Evolutionary conservation across 2,797 vertebrate genomes (phyloP), one percentile per base, ranked within the genome.

Genomic region (Neosilurus hyrtlii): DNA sequence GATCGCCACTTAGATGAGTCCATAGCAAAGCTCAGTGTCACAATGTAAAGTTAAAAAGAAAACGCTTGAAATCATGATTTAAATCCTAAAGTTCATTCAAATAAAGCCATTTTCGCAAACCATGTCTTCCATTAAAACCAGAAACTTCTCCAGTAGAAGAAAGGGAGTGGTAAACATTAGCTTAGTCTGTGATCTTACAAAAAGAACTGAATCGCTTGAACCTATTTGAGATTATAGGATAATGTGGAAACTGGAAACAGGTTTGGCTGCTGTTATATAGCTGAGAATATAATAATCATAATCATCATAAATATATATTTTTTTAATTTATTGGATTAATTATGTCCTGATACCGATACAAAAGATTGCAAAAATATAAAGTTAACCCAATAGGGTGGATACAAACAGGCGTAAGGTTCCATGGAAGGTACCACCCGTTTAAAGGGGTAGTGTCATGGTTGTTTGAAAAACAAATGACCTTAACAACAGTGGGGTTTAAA

Each of bases 101-200:
- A 37, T 12, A 49, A 49, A 49, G 22, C 37, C 20, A 4, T 71
- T 51, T 71, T 12, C 12, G 22, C 11, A 71, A 26, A 30, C 26
- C 8, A 24, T 16, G 52, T 16, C 15, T 54, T 30, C 49, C 0
- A 18, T 9, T 26, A 54, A 73, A 54, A 73, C 54, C 15, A 18
- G 15, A 30, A 56, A 57, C 52, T 12, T 56, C 18, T 15, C 26
- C 9, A 10, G 26, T 35, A 66, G 7, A 14, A 63, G n/a, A 16
- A 9, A 18, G 2, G 18, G 16, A 4, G 22, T 26, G 70, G 24
- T 52, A 9, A 15, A 16, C 49, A 52, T 52, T 15, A 72, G 22
- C 22, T 1, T 16, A 71, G 72, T 74, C 16, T 74, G 16, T 74
- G 72, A 74, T 35, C 72, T 74, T 57, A 56, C 16, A 74, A 74